Evolutionary conservation across 1,140 invertebrate genomes (phyloP), one percentile per base, ranked within the genome.

Genomic region (Drosophila neocordata): DNA sequence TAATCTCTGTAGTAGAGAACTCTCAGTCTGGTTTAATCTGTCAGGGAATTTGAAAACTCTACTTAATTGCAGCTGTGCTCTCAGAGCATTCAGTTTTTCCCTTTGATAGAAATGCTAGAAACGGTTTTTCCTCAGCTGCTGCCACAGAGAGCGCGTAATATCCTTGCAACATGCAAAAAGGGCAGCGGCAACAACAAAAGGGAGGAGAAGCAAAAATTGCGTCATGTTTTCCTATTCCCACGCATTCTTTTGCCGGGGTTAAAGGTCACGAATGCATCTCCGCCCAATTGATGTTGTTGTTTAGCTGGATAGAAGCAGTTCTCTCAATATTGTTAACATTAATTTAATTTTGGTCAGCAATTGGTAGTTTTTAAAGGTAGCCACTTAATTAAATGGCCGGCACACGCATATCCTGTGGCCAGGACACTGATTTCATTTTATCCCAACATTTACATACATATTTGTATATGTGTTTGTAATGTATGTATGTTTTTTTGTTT

Each of bases 191-290:
- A 15, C 20, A 60, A 75, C 71, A 68, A 68, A 75, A 68, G 72
- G 71, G 64, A 56, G 24, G 27, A 56, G 31, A 35, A 76, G 73
- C 65, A 65, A 57, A 81, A 81, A 85, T 81, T 87, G 81, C 81
- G 66, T 77, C 82, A 78, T 81, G 73, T 87, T 87, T 77, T 80
- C 74, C 55, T 64, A 70, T 77, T 80, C 73, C 81, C 81, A 85
- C 81, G 81, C 64, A 55, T 73, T 62, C 66, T 41, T 55, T 18
- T 24, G 59, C 73, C 61, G 60, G 67, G 67, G 82, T 77, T 77
- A 85, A 87, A 81, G 77, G 82, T 84, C 81, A 79, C 34, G 31
- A 61, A 56, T 66, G 63, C 44, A 72, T 67, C 41, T 27, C 77
- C 62, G 56, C 53, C 70, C 65, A 64, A 44, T 78, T 63, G 73